Base-by-base conservation (phyloP, 2,797 vertebrate species). In the Coilia nasus region DNA sequence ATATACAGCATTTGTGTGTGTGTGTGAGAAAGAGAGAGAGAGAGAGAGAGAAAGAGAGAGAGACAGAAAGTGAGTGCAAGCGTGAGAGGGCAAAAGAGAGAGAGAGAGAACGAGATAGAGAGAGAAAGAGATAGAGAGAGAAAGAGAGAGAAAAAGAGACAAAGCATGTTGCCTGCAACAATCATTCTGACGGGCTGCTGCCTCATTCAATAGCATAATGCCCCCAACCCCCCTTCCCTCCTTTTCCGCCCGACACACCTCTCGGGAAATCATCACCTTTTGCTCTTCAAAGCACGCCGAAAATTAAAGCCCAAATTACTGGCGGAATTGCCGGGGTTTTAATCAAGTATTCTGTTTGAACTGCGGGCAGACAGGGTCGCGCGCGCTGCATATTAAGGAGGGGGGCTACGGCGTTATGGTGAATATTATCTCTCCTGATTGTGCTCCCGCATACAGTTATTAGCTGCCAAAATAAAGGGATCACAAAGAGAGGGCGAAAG, bases 311-410 rank as follows among this genome's bases (percentile, higher is more conserved):
- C 86, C 90, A 93, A 94, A 92, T 93, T 92, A 92, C 92, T 93
- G 93, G 93, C 91, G 83, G 90, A 91, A 93, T 95, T 91, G 91
- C 91, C 88, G 88, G 92, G 86, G 88, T 94, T 94, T 94, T 94
- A 93, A 95, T 94, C 92, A 94, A 92, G 90, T 92, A 92, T 95
- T 94, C 93, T 91, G 92, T 95, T 94, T 93, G 91, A 92, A 90
- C 89, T 92, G 86, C 56, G 17, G 83, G 54, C 86, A 87, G 84
- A 46, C 88, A 90, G 88, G 86, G 28, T 83, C 14, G 7, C 50
- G 50, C 7, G 80, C 57, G 64, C 85, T 89, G 93, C 93, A 93
- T 94, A 92, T 92, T 93, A 93, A 93, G 85, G 84, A 91, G 82
- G 86, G 10, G 86, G 85, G 85, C 83, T 54, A 56, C 50, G 7